A percentile compares a stretch with the other conserved stretches of the same genome.
Conservation (phyloP, 2,797 vertebrate genomes). For the Molossus molossus region DNA sequence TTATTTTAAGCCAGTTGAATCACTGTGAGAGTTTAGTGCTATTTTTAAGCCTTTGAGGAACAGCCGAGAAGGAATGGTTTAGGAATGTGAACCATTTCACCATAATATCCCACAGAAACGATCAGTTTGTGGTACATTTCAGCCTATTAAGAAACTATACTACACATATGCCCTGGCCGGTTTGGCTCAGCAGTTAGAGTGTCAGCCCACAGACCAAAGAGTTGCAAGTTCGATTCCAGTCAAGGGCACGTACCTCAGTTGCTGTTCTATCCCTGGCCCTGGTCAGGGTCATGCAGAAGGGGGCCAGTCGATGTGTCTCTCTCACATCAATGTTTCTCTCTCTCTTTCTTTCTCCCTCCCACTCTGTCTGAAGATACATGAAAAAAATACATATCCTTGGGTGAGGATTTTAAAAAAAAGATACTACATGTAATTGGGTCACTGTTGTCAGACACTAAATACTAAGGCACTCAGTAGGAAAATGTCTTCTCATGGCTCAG, state of each 20-base stretch:
- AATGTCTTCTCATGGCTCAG: background rate
- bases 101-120: constrained; percentile 66
- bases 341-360: too few relatives aligned
- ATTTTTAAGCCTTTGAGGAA: constrained; percentile 80
- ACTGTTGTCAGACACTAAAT: background rate
- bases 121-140: background rate
- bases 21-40: constrained; percentile 69
- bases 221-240: too few relatives aligned
- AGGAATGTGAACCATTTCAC: constrained; percentile 65
- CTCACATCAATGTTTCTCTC: too few relatives aligned
- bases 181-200: too few relatives aligned
- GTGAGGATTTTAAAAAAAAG: background rate
- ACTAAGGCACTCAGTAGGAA: background rate
- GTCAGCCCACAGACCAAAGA: too few relatives aligned
- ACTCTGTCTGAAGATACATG: too few relatives aligned
- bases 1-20: constrained; percentile 82
- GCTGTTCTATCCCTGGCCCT: too few relatives aligned
- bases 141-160: constrained; percentile 15
- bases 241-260: too few relatives aligned
- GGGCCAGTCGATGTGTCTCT: too few relatives aligned
- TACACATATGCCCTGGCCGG: background rate
- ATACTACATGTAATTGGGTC: constrained; percentile 18
- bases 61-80: constrained; percentile 70
- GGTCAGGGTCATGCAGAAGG: too few relatives aligned
- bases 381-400: too few relatives aligned